A percentile compares a stretch with the other conserved stretches of the same genome.
Evolutionary conservation across 1,140 invertebrate genomes (phyloP).

Genomic region (Megalopta genalis): DNA sequence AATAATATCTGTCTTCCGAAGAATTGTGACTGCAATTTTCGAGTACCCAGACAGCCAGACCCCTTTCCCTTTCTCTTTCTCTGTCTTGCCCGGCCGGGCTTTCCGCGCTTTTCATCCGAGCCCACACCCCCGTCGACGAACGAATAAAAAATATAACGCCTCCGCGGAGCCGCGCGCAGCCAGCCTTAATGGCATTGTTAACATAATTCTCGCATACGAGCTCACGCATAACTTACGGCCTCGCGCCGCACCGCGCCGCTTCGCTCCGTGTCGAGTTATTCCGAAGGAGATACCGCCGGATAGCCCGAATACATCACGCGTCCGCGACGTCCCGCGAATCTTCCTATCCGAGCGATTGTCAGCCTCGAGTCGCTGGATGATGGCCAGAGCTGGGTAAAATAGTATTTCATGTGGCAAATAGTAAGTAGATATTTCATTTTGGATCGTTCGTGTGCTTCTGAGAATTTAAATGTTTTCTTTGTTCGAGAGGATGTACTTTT

Average conservation of each 20-base stretch:
- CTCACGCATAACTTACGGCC: constrained; percentile 55
- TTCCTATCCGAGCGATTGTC: background rate
- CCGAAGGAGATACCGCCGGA: constrained; percentile 40
- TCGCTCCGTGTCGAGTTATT: constrained; percentile 52
- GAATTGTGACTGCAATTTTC: constrained; percentile 77
- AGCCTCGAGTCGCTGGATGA: background rate
- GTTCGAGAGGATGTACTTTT: too few species aligned
- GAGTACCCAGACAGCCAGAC: constrained; percentile 51
- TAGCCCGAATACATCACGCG: constrained; percentile 35
- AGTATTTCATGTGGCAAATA: too few species aligned
- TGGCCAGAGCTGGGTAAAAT: too few species aligned
- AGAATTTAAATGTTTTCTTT: too few species aligned
- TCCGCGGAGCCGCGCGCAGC: constrained; percentile 48
- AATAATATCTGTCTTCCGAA: constrained; percentile 76
- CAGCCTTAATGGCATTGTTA: constrained; percentile 72
- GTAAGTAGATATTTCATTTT: too few species aligned
- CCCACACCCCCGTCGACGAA: background rate
- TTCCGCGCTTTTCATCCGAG: too few species aligned
- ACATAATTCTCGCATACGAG: constrained; percentile 66
- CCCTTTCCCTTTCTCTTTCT: background rate
- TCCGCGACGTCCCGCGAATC: background rate
- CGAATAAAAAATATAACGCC: constrained; percentile 59
- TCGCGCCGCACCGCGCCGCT: background rate
- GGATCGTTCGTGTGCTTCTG: too few species aligned
- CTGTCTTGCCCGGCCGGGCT: too few species aligned